Percentiles rank a stretch among this genome's conserved stretches.
phyloP scores from a whole-genome alignment of 2,888 invertebrate species.

The Mythimna albipuncta region DNA sequence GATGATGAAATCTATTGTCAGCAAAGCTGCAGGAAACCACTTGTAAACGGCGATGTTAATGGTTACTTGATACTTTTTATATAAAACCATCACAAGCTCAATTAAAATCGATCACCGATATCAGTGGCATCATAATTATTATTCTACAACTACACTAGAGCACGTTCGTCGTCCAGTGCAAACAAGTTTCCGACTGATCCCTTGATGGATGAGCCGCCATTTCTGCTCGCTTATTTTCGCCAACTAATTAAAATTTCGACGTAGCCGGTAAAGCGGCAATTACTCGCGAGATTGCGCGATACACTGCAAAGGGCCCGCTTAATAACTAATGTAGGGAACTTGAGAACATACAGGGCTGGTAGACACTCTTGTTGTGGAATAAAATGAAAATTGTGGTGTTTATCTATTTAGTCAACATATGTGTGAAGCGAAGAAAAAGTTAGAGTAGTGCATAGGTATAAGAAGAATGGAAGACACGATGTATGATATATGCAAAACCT shows the following conservation, averaged over 20 bases:
- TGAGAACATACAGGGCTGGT: slow-evolving; percentile 55
- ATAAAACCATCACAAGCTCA: slow-evolving; percentile 40
- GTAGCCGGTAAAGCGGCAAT: slow-evolving; percentile 71
- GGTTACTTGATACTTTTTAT: neutral
- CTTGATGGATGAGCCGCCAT: slow-evolving; percentile 63
- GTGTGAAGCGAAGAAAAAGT: neutral
- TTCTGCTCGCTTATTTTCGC: slow-evolving; percentile 58
- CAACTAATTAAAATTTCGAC: slow-evolving; percentile 79
- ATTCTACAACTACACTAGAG: slow-evolving; percentile 31
- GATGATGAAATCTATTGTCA: neutral
- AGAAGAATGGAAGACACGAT: neutral
- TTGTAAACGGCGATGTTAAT: neutral
- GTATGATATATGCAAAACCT: too few relatives aligned
- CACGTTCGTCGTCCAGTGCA: slow-evolving; percentile 47
- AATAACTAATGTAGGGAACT: slow-evolving; percentile 65
- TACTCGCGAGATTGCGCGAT: slow-evolving; percentile 71
- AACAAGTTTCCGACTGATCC: slow-evolving; percentile 59
- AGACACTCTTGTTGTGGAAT: slow-evolving; percentile 42
- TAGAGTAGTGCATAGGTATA: neutral
- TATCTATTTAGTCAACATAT: neutral
- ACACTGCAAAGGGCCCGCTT: slow-evolving; percentile 65
- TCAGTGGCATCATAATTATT: slow-evolving; percentile 51
- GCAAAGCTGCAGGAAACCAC: neutral
- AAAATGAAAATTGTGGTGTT: slow-evolving; percentile 4
- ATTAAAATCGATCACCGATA: slow-evolving; percentile 54